phyloP scores from a whole-genome alignment of 2,888 invertebrate species.

The Caenorhabditis wallacei region DNA sequence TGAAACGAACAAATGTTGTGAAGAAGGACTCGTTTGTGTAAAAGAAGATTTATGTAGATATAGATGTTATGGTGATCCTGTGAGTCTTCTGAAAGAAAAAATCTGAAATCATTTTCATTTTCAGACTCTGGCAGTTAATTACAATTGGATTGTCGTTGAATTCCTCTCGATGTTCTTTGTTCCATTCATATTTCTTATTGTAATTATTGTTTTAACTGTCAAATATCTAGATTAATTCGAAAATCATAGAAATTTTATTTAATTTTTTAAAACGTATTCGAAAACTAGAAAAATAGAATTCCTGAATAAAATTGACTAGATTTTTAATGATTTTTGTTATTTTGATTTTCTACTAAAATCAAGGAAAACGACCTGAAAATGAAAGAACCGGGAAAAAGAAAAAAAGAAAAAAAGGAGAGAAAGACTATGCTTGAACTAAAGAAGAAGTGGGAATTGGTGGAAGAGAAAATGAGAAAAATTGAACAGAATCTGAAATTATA shows the following conservation, averaged over 20 bases:
- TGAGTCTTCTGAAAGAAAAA: slow-evolving; percentile 4
- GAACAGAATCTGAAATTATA: slow-evolving; percentile 55
- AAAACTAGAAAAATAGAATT: slow-evolving; percentile 17
- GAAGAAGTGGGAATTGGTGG: slow-evolving; percentile 52
- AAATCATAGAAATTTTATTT: background rate
- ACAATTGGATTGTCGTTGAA: slow-evolving; percentile 36
- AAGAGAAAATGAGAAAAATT: slow-evolving; percentile 43
- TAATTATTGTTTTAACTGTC: slow-evolving; percentile 30
- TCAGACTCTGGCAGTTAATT: slow-evolving; percentile 36
- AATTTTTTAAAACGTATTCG: slow-evolving; percentile 4
- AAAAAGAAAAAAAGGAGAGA: background rate
- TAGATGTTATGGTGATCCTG: slow-evolving; percentile 54
- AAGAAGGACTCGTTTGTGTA: slow-evolving; percentile 45
- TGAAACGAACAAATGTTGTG: slow-evolving; percentile 26
- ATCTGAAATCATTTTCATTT: slow-evolving; percentile 1
- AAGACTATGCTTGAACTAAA: slow-evolving; percentile 35
- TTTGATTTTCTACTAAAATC: background rate
- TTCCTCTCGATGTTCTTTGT: slow-evolving; percentile 29
- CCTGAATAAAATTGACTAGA: slow-evolving; percentile 45
- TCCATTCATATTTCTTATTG: slow-evolving; percentile 35
- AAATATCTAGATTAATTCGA: slow-evolving; percentile 37
- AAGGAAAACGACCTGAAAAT: slow-evolving; percentile 16
- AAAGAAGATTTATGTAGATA: slow-evolving; percentile 44
- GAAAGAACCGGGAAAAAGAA: slow-evolving; percentile 7
- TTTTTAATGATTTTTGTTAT: background rate